A percentile compares a stretch with the other conserved stretches of the same genome.
These are phyloP conservation scores for Brevimyrus niger DNA, from an alignment of 2,113 vertebrate species.

Conservation along the genomic window DNA sequence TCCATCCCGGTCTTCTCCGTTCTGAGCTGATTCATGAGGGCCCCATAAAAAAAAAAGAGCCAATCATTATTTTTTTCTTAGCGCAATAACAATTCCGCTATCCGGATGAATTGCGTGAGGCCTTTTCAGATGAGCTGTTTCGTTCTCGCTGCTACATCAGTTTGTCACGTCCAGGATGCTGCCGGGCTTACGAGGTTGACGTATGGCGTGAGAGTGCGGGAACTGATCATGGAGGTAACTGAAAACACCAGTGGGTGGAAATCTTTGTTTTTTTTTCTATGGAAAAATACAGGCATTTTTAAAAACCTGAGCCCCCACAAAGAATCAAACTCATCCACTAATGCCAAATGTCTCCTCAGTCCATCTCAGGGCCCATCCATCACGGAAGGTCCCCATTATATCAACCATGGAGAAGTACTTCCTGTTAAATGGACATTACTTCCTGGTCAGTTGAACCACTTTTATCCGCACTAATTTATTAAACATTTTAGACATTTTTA, in stretches of 20 bases:
- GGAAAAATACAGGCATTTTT: neutral
- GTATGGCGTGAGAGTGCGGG: neutral
- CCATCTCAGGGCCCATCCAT: neutral
- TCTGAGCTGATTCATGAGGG: neutral
- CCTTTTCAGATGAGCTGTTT: neutral
- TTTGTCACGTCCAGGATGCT: neutral
- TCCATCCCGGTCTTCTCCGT: constrained; percentile 38
- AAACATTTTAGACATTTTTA: neutral
- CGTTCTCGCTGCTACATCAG: neutral
- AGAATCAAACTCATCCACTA: neutral
- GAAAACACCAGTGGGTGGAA: neutral
- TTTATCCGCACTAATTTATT: neutral
- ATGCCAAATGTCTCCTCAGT: neutral
- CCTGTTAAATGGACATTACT: neutral
- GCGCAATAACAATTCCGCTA: neutral
- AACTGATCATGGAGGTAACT: neutral
- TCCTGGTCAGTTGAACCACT: neutral
- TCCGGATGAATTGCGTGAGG: neutral
- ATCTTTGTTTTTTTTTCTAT: neutral
- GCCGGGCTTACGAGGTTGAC: neutral
- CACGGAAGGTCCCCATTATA: neutral
- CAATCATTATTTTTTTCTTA: constrained; percentile 6
- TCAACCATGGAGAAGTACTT: neutral
- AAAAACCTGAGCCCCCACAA: neutral
- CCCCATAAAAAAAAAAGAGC: neutral